Evolutionary conservation across 2,797 vertebrate species (phyloP), one percentile per base, ranked within the genome.

Genomic region (Schizothorax lantsangensis): DNA sequence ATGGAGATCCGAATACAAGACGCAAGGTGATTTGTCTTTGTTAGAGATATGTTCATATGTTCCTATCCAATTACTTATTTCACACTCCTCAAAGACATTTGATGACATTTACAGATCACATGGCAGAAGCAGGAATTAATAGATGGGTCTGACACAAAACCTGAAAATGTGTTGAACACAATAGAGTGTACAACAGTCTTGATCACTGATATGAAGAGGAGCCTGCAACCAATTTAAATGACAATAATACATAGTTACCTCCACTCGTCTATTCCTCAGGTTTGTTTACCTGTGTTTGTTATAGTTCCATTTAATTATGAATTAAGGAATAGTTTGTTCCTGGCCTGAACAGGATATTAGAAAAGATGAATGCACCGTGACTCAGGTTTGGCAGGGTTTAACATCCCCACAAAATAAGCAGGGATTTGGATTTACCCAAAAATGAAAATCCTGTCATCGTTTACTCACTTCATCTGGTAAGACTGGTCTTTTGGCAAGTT

Each of bases 21-120:
- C 40, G 12, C 81, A 77, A 85, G 43, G 73, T 40, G 57, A 82
- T 86, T 83, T 83, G 69, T 81, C 84, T 79, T 79, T 86, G 77
- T 83, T 86, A 49, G 59, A 80, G 69, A 80, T 78, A 59, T 38
- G 66, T 54, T 47, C 66, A 79, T 36, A 40, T 88, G 81, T 81
- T 89, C 82, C 88, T 88, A 77, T 89, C 57, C 45, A 81, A 19
- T 89, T 89, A 89, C 84, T 80, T 88, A 81, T 79, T 84, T 79
- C 43, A 45, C 36, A 72, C 83, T 59, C 79, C 12, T 88, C 86
- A 64, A 73, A 85, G 30, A 83, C 77, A 83, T 75, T 26, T 77
- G 79, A 66, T 88, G 81, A 72, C 84, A 75, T 86, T 77, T 36
- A 79, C 64, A 88, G 38, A 84, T 72, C n/a, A 6, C 33, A 79